A percentile compares a stretch with the other conserved stretches of the same genome.
These are phyloP conservation scores for Girardia tigrina DNA, from an alignment of 2,888 invertebrate genomes.

Conservation along the genomic window DNA sequence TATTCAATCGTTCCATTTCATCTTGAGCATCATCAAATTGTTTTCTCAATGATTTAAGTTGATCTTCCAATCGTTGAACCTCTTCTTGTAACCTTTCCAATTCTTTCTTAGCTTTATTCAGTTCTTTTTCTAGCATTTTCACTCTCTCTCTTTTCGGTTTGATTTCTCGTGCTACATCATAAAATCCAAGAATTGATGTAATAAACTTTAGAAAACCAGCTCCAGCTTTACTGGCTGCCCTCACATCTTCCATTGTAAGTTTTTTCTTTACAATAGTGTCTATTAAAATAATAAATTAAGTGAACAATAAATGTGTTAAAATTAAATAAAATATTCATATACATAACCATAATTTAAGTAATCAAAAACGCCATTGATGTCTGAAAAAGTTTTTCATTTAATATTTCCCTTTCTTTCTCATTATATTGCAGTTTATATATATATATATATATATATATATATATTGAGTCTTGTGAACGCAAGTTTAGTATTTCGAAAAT, in stretches of 20 bases:
- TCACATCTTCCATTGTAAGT: constrained; percentile 60
- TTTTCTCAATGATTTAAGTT: constrained; percentile 30
- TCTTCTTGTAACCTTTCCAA: constrained; percentile 35
- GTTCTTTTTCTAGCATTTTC: constrained; percentile 33
- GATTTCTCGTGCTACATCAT: constrained; percentile 64
- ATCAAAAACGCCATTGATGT: no score
- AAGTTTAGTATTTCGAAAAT: no score
- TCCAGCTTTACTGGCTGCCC: constrained; percentile 65
- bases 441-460: no score
- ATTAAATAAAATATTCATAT: no score
- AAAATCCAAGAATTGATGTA: constrained; percentile 66
- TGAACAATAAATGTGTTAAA: no score
- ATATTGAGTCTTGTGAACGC: no score
- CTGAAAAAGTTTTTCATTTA: no score
- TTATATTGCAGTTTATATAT: no score
- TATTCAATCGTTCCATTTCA: constrained; percentile 34
- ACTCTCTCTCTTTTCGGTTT: constrained; percentile 37
- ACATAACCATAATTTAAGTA: no score
- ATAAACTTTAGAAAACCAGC: constrained; percentile 67
- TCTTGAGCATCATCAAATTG: constrained; percentile 37
- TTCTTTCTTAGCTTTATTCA: constrained; percentile 35
- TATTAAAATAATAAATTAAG: not conserved
- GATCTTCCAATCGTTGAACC: constrained; percentile 34
- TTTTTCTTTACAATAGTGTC: constrained; percentile 36
- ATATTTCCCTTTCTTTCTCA: no score